These are phyloP conservation scores for Epistrophe eligans DNA, from an alignment of 2,888 invertebrate genomes.

Conservation along the genomic window DNA sequence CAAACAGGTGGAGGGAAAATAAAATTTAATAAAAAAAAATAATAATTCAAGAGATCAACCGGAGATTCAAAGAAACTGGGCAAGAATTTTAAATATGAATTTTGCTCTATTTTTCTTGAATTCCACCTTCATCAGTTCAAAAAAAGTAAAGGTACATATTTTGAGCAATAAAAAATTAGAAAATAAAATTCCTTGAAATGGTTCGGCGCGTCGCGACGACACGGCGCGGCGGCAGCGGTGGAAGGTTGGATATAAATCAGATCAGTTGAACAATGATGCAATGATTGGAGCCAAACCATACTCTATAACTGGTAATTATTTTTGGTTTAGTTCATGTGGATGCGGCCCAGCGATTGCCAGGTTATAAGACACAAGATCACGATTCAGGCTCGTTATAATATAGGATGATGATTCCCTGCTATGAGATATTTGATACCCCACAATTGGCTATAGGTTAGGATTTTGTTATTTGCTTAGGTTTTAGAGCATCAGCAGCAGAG, in stretches of 20 bases:
- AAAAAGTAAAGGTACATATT: not conserved
- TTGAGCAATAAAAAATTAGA: not conserved
- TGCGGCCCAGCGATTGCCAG: conserved; percentile 32
- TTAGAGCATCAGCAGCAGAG: not conserved
- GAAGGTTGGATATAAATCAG: conserved; percentile 49
- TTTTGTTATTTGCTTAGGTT: conserved; percentile 53
- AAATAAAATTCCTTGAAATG: not conserved
- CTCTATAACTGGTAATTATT: conserved; percentile 66
- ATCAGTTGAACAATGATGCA: conserved; percentile 72
- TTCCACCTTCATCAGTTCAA: not conserved
- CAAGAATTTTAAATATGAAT: conserved; percentile 45
- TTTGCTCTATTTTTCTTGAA: conserved; percentile 18
- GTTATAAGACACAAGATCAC: conserved; percentile 67
- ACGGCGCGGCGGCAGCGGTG: not conserved
- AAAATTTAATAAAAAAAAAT: conserved; percentile 10
- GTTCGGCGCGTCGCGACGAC: not conserved
- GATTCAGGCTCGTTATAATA: conserved; percentile 67
- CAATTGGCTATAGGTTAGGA: conserved; percentile 50
- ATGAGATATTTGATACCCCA: conserved; percentile 66
- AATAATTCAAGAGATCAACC: conserved; percentile 21
- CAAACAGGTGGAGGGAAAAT: conserved; percentile 54
- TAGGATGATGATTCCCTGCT: conserved; percentile 70
- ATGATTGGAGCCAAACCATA: conserved; percentile 60
- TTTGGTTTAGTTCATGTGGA: conserved; percentile 64
- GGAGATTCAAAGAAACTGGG: conserved; percentile 39